These are phyloP conservation scores for Melikaiella ostensackeni DNA, from an alignment of 2,888 invertebrate species.

Conservation along the genomic window DNA sequence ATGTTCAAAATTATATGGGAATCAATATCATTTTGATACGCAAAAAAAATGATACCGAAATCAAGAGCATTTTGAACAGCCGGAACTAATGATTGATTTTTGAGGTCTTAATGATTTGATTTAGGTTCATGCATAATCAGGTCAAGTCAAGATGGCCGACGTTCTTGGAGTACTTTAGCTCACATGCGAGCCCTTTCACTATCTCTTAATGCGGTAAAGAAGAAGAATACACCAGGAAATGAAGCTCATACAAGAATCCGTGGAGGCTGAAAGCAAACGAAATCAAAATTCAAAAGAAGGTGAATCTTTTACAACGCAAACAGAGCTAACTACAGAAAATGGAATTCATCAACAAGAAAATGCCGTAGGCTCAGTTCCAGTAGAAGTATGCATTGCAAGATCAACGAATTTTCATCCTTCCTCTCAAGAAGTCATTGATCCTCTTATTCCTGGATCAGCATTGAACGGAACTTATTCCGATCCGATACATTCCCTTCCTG, in stretches of 20 bases:
- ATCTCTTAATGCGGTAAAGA: slow-evolving; percentile 19
- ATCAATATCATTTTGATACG: too few relatives aligned
- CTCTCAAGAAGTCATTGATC: not conserved
- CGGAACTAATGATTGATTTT: too few relatives aligned
- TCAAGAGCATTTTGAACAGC: too few relatives aligned
- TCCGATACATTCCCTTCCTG: slow-evolving; percentile 2
- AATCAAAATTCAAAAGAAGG: not conserved
- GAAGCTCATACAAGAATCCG: slow-evolving; percentile 6
- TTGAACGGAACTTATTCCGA: not conserved
- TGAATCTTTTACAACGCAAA: not conserved
- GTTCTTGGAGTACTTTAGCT: too few relatives aligned
- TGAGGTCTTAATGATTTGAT: too few relatives aligned
- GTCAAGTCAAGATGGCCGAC: too few relatives aligned
- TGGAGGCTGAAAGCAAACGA: not conserved
- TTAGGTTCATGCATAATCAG: too few relatives aligned
- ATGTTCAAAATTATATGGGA: too few relatives aligned
- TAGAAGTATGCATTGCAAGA: not conserved
- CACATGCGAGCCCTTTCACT: slow-evolving; percentile 10
- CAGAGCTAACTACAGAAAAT: not conserved
- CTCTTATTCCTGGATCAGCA: not conserved
- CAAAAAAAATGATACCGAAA: too few relatives aligned
- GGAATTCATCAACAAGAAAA: slow-evolving; percentile 1
- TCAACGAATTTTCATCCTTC: not conserved
- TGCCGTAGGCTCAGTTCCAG: not conserved
- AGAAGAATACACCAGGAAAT: slow-evolving; percentile 17